Percentiles rank a stretch among this genome's conserved stretches.
Evolutionary conservation across 1,140 invertebrate genomes (phyloP).

Genomic region (Cepaea nemoralis): DNA sequence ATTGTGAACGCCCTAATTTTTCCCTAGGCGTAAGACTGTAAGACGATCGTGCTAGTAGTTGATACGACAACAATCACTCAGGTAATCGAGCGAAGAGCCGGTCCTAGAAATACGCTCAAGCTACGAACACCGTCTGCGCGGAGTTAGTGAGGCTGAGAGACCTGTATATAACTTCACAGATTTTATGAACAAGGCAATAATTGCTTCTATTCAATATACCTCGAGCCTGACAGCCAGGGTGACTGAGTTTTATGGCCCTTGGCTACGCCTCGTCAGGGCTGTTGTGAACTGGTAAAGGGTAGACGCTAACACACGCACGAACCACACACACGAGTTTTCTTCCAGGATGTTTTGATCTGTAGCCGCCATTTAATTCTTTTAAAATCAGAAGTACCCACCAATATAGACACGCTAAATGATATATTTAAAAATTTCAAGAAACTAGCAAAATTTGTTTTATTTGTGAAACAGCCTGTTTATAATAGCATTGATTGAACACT

Average conservation of each 20-base stretch:
- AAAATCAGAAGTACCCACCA: too few species aligned
- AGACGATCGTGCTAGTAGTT: not conserved
- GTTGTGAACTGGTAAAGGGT: not conserved
- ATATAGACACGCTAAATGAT: too few species aligned
- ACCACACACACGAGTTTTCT: too few species aligned
- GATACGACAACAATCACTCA: not conserved
- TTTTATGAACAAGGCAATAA: slow-evolving; percentile 10
- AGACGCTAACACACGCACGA: too few species aligned
- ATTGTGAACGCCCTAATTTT: not conserved
- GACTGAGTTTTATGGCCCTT: not conserved
- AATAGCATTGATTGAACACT: too few species aligned
- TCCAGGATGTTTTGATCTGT: too few species aligned
- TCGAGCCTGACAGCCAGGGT: not conserved
- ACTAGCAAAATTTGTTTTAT: too few species aligned
- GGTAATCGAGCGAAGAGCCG: slow-evolving; percentile 5
- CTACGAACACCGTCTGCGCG: not conserved
- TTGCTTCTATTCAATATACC: not conserved
- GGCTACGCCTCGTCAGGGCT: not conserved
- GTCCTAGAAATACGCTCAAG: not conserved
- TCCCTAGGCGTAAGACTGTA: not conserved
- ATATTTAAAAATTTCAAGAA: too few species aligned
- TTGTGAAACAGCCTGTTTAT: too few species aligned
- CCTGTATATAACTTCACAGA: not conserved
- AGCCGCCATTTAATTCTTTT: too few species aligned
- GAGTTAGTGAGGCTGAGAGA: slow-evolving; percentile 2